Percentiles rank a stretch among this genome's conserved stretches.
Conservation (phyloP, 1,140 invertebrate species). For the Muscidifurax raptorellus region DNA sequence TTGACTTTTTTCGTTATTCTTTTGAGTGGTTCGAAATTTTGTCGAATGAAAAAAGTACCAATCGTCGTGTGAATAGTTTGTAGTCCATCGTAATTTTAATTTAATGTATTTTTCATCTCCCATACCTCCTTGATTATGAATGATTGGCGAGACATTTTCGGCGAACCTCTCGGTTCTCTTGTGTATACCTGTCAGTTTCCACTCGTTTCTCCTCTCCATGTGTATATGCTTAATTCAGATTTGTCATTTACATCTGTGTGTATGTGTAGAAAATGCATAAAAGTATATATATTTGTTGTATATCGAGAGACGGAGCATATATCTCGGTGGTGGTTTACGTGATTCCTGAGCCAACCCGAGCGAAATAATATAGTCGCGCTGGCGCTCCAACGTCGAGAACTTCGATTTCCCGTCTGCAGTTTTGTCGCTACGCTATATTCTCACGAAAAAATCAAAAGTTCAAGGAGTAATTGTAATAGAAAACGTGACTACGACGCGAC, state of each 20-base stretch:
- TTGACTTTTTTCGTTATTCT: not conserved
- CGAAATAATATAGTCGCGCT: no score
- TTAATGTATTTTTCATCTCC: constrained; percentile 30
- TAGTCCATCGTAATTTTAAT: constrained; percentile 21
- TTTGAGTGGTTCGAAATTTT: not conserved
- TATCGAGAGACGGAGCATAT: no score
- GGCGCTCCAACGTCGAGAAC: no score
- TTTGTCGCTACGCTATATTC: not conserved
- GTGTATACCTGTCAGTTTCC: not conserved
- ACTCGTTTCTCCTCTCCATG: not conserved
- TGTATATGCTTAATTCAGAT: not conserved
- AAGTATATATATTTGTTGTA: no score
- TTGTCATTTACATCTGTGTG: not conserved
- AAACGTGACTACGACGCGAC: not conserved
- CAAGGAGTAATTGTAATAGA: not conserved
- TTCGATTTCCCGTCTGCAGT: no score
- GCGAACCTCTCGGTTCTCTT: not conserved
- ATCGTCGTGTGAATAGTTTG: not conserved
- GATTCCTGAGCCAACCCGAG: no score
- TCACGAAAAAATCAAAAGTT: not conserved
- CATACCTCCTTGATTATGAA: constrained; percentile 5
- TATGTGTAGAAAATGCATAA: not conserved
- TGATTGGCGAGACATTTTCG: constrained; percentile 1
- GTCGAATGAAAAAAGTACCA: not conserved
- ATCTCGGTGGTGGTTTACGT: no score